Conservation (phyloP, 2,797 vertebrate genomes). For the Sorex maritimensis region DNA sequence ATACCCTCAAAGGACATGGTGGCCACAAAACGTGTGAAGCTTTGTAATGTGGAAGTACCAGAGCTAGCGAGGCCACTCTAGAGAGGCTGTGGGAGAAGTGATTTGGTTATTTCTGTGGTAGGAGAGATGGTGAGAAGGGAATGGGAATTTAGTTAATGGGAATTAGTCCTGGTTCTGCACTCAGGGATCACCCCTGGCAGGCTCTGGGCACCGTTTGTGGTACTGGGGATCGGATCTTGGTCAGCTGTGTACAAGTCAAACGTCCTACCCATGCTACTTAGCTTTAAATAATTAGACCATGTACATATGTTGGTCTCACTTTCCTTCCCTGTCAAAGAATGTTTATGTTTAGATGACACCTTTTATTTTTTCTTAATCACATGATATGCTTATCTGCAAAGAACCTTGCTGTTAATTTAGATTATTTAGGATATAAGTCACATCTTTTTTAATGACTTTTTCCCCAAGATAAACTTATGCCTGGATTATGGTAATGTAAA, state of each 20-base stretch:
- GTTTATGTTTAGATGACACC: constrained; percentile 53
- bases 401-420: constrained; percentile 50
- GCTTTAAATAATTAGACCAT: constrained; percentile 11
- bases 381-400: constrained; percentile 41
- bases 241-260: too few relatives aligned
- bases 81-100: not conserved
- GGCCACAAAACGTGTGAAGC: not conserved
- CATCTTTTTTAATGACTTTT: constrained; percentile 48
- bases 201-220: too few relatives aligned
- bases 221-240: too few relatives aligned
- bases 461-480: constrained; percentile 37
- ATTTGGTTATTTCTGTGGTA: not conserved
- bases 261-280: not conserved
- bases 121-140: not conserved
- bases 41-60: not conserved
- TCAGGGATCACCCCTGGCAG: too few relatives aligned
- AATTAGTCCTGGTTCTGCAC: too few relatives aligned
- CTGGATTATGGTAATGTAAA: constrained; percentile 42
- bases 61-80: not conserved
- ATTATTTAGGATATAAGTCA: constrained; percentile 36
- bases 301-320: not conserved
- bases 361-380: not conserved
- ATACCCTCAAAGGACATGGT: constrained; percentile 19
- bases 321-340: not conserved
- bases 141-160: not conserved